A percentile compares a stretch with the other conserved stretches of the same genome.
Evolutionary conservation across 2,888 invertebrate genomes (phyloP).

Genomic region (Agrochola circellaris): DNA sequence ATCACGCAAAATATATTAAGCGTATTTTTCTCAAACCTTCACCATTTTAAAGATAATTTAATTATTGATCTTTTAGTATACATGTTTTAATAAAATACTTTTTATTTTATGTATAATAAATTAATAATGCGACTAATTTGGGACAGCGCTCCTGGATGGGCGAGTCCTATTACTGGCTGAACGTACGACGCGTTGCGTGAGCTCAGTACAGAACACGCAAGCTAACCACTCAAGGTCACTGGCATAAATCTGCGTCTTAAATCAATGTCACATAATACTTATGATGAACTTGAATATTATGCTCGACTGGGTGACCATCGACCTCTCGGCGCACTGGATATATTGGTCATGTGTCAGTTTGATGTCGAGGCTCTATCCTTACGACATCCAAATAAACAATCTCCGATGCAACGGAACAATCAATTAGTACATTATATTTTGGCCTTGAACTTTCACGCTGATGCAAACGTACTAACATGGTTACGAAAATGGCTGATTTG

Average conservation of each 20-base stretch:
- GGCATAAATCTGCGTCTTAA: neutral
- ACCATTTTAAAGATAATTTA: no score
- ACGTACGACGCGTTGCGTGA: no score
- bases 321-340: conserved; percentile 43
- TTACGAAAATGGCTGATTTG: conserved; percentile 30
- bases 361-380: conserved; percentile 46
- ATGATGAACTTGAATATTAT: conserved; percentile 54
- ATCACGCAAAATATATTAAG: no score
- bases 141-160: no score
- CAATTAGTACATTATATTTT: conserved; percentile 56
- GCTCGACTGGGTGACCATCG: conserved; percentile 45
- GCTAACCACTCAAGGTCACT: no score
- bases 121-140: no score
- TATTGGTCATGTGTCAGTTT: conserved; percentile 35
- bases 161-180: no score
- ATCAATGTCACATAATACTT: conserved; percentile 32
- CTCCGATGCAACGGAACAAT: conserved; percentile 48
- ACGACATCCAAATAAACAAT: conserved; percentile 51
- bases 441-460: conserved; percentile 63
- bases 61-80: no score
- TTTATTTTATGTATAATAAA: no score
- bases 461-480: conserved; percentile 35
- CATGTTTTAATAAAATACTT: no score
- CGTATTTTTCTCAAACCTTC: no score
- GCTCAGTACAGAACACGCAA: no score